Evolutionary conservation across 2,888 invertebrate species (phyloP).

Genomic region (Dusona sp.): DNA sequence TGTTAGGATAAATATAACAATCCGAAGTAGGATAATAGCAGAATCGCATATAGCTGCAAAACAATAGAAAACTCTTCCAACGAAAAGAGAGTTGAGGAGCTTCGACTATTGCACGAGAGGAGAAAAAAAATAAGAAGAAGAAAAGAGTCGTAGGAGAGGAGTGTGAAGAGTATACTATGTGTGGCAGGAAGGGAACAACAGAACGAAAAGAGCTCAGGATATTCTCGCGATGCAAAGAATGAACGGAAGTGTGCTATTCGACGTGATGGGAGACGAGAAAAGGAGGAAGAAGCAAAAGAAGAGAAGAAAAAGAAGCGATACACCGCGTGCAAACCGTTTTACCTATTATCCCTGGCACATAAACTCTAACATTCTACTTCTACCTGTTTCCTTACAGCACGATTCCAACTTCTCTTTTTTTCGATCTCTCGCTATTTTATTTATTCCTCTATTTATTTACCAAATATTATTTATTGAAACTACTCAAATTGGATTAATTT

Average conservation of each 20-base stretch:
- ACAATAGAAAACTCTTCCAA: constrained; percentile 18
- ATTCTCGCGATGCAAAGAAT: constrained; percentile 67
- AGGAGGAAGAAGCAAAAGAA: constrained; percentile 4
- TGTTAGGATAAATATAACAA: constrained; percentile 20
- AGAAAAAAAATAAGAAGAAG: background rate
- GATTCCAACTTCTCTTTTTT: background rate
- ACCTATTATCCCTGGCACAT: constrained; percentile 68
- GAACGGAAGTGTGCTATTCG: constrained; percentile 70
- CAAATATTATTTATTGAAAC: background rate
- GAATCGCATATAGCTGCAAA: constrained; percentile 12
- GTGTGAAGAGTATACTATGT: constrained; percentile 27
- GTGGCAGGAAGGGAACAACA: constrained; percentile 31
- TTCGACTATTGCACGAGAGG: constrained; percentile 1
- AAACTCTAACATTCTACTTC: constrained; percentile 64
- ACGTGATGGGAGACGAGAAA: constrained; percentile 53
- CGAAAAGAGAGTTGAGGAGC: constrained; percentile 12
- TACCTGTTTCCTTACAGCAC: background rate
- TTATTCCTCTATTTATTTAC: background rate
- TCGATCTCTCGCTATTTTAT: background rate
- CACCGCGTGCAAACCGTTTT: constrained; percentile 64
- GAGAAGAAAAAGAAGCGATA: constrained; percentile 51
- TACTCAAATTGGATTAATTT: background rate
- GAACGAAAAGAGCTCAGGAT: constrained; percentile 48
- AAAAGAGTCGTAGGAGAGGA: constrained; percentile 8
- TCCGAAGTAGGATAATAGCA: constrained; percentile 20